Base-by-base conservation (phyloP, 2,113 vertebrate species). In the Symphodus melops region DNA sequence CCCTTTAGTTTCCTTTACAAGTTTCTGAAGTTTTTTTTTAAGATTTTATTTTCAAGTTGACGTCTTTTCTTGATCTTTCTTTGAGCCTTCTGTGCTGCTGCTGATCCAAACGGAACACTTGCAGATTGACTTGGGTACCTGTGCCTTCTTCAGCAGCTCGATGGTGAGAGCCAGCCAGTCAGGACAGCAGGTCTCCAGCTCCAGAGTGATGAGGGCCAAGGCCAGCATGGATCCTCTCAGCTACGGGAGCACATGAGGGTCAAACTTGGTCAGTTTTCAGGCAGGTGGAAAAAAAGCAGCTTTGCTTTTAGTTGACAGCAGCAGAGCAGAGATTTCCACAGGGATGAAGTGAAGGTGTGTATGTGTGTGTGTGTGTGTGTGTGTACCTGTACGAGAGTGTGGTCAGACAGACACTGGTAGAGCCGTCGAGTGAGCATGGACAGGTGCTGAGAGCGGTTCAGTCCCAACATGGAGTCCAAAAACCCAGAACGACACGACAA, bases 141-240 rank as follows among this genome's bases (percentile, higher is more conserved):
- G 95, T 78, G 95, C 94, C 93, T 95, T 97, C 81, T 94, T 95
- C 81, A 98, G 96, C 92, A 99, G 94, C 88, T 97, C 95, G 61
- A 98, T 95, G 91, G 97, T 96, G 81, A 99, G 95, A 88, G 94
- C 92, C 74, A 99, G 95, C 98, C 98, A 99, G 90, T 99, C 97
- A 53, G 96, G 96, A 90, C 96, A 95, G 73, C 96, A 95, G 80
- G 94, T 97, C 95, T 99, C 98, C 96, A 99, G 96, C 86, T 99
- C 96, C 94, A 99, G 90, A 86, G 96, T 98, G 93, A 99, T 78
- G 82, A 97, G 94, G 79, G 96, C 95, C 92, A 99, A 87, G 5
- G 98, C 96, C 93, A 99, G 93, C 94, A 97, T 95, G 88, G 97
- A 98, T 82, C 98, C 97, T 92, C 95, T 96, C 81, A 97, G 95